phyloP scores from a whole-genome alignment of 2,797 vertebrate species.

The Parauchenoglanis ngamensis region DNA sequence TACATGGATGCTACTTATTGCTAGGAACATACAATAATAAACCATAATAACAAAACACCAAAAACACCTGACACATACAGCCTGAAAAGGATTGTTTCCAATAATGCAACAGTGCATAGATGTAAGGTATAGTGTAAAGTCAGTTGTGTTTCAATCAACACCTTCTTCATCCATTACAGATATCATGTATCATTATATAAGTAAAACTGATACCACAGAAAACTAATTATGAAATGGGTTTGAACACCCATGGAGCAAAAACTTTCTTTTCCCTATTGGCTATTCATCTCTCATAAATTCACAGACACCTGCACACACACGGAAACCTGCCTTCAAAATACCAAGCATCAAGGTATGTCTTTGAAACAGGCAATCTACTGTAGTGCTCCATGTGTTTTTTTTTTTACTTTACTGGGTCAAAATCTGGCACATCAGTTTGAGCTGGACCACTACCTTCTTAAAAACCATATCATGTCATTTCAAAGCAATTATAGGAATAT shows the following conservation, averaged over 20 bases:
- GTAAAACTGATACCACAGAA: conserved; percentile 63
- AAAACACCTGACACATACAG: conserved; percentile 12
- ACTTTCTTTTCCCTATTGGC: not conserved
- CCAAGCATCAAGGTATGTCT: not conserved
- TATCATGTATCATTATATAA: conserved; percentile 68
- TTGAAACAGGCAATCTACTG: not conserved
- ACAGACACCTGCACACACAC: conserved; percentile 1
- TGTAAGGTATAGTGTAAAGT: conserved; percentile 64
- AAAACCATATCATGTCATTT: not conserved
- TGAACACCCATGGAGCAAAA: not conserved
- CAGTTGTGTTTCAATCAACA: conserved; percentile 60
- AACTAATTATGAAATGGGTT: conserved; percentile 4
- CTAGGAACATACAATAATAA: conserved; percentile 67
- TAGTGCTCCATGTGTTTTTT: not conserved
- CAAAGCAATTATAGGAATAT: not conserved
- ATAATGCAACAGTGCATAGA: conserved; percentile 70
- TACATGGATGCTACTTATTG: conserved; percentile 69
- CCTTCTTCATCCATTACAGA: conserved; percentile 55
- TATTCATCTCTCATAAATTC: conserved; percentile 53
- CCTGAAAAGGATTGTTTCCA: conserved; percentile 61
- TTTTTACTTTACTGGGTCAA: not conserved
- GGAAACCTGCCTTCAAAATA: not conserved
- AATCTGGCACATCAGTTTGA: not conserved
- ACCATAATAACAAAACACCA: conserved; percentile 62
- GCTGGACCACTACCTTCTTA: not conserved